Evolutionary conservation across 64 coral and sea anemone genomes (phyloP).

Genomic region (Catalaphyllia jardinei): DNA sequence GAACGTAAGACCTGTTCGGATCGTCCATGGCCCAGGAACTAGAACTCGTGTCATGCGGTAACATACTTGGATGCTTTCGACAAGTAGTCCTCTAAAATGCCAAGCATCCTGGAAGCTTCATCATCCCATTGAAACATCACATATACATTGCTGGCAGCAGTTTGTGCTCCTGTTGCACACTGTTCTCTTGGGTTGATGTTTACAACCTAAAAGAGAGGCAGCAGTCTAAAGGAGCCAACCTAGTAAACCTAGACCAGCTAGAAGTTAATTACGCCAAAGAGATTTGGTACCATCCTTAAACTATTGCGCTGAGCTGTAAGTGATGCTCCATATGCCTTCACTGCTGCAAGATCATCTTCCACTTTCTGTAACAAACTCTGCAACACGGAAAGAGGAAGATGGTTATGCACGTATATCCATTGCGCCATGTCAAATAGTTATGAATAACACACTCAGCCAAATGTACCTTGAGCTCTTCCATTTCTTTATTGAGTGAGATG

Average conservation of each 20-base stretch:
- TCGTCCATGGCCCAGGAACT: no score
- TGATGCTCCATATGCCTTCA: conserved; percentile 76
- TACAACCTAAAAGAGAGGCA: not conserved
- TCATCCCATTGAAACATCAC: no score
- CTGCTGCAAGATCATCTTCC: conserved; percentile 72
- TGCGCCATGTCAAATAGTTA: no score
- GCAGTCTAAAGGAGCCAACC: not conserved
- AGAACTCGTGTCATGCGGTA: no score
- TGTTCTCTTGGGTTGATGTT: no score
- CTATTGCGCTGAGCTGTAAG: conserved; percentile 86
- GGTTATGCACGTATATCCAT: not conserved
- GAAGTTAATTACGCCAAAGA: conserved; percentile 90
- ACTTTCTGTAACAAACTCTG: conserved; percentile 80
- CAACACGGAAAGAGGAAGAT: not conserved
- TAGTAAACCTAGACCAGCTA: not conserved
- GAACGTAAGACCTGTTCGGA: no score
- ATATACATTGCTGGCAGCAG: no score
- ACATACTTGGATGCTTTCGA: no score
- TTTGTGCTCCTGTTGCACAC: no score
- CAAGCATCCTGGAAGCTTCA: no score
- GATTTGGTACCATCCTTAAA: conserved; percentile 85
- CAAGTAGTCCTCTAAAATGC: no score
- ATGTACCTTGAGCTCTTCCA: conserved; percentile 83
- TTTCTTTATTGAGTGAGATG: conserved; percentile 64
- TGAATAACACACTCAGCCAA: not conserved